Evolutionary conservation across 1,140 invertebrate species (phyloP), one percentile per base, ranked within the genome.

Genomic region (Drosophila repleta): DNA sequence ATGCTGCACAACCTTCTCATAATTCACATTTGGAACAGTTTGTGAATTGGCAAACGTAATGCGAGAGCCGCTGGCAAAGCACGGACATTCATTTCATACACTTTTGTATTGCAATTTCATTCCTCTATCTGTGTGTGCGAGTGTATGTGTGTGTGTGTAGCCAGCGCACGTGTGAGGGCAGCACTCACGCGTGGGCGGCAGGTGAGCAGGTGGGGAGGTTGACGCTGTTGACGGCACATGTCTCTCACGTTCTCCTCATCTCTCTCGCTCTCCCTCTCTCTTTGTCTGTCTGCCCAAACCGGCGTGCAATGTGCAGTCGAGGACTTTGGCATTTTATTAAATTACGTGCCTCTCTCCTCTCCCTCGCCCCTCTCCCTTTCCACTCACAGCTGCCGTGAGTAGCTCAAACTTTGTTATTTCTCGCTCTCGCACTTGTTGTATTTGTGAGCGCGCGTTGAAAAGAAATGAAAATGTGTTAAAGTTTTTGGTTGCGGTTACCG

Each of bases 241-340:
- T 45, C 48, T 37, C 58, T 62, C 49, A 70, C 60, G 60, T 70
- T 49, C 51, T 56, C 41, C 13, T 10, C 37, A 26, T 76, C 17
- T 43, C 15, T 51, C 15, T 58, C 18, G 32, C 11, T 66, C 45
- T 32, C 21, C 32, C 15, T 51, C 11, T 67, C 15, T 32, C 46
- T 56, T 32, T 24, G 10, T 52, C 43, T 49, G 55, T 81, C 60
- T 49, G 60, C 20, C 18, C 4, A 0, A 24, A 0, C 11, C 11
- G 56, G 49, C 71, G 57, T 75, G 68, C 73, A 66, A 57, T 67
- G 65, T 83, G 80, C 79, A 72, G 71, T 69, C 39, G 49, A 83
- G 79, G 71, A 83, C 79, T 83, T 70, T 79, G 80, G 80, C 75
- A 79, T 84, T 84, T 83, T 84, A 83, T 83, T 79, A 79, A 83